A percentile compares a stretch with the other conserved stretches of the same genome.
These are phyloP conservation scores for Seriola quinqueradiata DNA, from an alignment of 2,113 vertebrate genomes.

Conservation along the genomic window DNA sequence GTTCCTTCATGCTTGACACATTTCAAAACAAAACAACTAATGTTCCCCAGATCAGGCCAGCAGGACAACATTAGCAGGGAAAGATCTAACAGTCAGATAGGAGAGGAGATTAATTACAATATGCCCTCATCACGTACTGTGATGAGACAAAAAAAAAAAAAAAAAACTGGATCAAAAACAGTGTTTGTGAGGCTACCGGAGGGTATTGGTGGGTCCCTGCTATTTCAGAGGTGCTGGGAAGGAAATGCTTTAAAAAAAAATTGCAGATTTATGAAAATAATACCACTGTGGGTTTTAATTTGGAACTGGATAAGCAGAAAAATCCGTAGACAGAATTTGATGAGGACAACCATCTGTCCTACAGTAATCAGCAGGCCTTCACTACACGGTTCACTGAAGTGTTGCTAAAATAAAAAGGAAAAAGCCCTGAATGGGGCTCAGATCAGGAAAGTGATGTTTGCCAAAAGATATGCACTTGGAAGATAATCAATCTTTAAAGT, in stretches of 20 bases:
- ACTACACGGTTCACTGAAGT: constrained; percentile 53
- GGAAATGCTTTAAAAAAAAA: constrained; percentile 49
- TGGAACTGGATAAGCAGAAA: constrained; percentile 47
- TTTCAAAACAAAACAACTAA: constrained; percentile 79
- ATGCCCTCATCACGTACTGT: constrained; percentile 58
- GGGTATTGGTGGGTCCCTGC: constrained; percentile 32
- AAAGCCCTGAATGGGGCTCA: constrained; percentile 3
- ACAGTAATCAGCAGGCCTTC: constrained; percentile 57
- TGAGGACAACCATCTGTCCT: constrained; percentile 69
- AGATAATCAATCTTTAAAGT: constrained; percentile 70
- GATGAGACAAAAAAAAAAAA: constrained; percentile 54
- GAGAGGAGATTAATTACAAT: constrained; percentile 74
- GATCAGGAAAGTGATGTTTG: constrained; percentile 48
- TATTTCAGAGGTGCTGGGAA: constrained; percentile 29
- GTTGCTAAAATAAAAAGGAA: constrained; percentile 25
- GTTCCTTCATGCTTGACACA: constrained; percentile 76
- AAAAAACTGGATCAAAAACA: constrained; percentile 47
- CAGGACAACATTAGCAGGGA: constrained; percentile 73
- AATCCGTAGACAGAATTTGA: constrained; percentile 48
- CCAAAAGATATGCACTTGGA: constrained; percentile 52
- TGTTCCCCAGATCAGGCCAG: constrained; percentile 72
- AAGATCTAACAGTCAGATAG: constrained; percentile 75
- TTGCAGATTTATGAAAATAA: constrained; percentile 56
- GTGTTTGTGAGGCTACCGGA: constrained; percentile 41
- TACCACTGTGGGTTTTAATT: constrained; percentile 61